phyloP scores from a whole-genome alignment of 2,113 vertebrate species.

The Pedetes capensis region DNA sequence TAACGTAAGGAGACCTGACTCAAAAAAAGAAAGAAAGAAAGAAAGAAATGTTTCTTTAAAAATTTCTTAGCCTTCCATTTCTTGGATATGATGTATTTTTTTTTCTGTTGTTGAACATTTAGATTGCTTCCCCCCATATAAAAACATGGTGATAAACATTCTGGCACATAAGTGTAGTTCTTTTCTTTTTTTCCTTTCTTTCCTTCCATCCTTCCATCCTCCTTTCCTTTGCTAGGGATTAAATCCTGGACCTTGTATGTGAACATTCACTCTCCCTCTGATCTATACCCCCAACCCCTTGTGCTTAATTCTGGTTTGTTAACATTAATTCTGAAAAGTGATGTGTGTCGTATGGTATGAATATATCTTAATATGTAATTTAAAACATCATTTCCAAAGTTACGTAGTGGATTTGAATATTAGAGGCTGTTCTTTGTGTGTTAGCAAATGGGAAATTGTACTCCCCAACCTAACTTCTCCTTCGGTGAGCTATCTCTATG shows the following conservation, averaged over 20 bases:
- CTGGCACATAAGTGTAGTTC: neutral
- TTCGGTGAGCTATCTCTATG: neutral
- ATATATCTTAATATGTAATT: neutral
- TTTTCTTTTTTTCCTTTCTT: neutral
- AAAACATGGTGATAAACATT: neutral
- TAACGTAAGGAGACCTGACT: no score
- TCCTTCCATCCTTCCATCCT: neutral
- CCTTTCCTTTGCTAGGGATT: neutral
- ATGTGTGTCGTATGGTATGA: neutral
- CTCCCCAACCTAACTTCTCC: neutral
- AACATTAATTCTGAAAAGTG: conserved; percentile 43
- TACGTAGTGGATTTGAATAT: neutral
- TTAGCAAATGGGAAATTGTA: neutral
- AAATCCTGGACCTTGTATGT: neutral
- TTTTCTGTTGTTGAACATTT: conserved; percentile 8
- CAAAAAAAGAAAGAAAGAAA: no score
- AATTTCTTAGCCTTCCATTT: neutral
- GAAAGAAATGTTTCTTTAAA: no score
- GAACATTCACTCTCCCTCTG: no score
- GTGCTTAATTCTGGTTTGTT: conserved; percentile 3
- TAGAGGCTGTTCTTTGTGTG: neutral
- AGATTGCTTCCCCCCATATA: neutral
- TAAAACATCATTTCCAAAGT: neutral
- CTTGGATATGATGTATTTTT: neutral
- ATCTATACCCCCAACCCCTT: neutral